Percentiles rank a stretch among this genome's conserved stretches.
phyloP scores from a whole-genome alignment of 2,113 vertebrate species.

The Sebastes schlegelii region DNA sequence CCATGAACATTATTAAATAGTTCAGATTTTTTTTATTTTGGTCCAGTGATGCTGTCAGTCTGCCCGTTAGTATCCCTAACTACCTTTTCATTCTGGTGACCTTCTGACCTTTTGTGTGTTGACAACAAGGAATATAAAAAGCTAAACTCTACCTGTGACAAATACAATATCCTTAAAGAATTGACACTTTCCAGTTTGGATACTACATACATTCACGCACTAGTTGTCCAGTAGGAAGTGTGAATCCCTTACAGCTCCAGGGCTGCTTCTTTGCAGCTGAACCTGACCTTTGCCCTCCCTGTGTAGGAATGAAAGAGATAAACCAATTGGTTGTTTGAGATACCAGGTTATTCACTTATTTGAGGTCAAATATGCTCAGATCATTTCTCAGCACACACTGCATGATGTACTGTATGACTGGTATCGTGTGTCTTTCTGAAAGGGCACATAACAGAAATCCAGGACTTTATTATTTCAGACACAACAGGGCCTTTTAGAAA shows the following conservation, averaged over 20 bases:
- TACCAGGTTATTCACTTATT: neutral
- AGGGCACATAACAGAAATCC: neutral
- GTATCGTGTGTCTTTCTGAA: neutral
- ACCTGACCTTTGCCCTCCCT: neutral
- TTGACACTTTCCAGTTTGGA: neutral
- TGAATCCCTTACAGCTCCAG: too few species aligned
- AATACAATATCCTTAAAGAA: neutral
- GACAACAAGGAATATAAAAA: neutral
- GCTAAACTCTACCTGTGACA: neutral
- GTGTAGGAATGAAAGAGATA: neutral
- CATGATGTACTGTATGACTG: too few species aligned
- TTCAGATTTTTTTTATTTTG: neutral
- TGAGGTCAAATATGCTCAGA: too few species aligned
- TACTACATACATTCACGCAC: neutral
- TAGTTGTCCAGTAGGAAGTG: neutral
- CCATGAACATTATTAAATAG: slow-evolving; percentile 7
- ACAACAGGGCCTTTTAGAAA: too few species aligned
- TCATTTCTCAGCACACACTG: too few species aligned
- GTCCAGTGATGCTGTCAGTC: neutral
- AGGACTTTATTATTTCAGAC: neutral
- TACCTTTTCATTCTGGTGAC: neutral
- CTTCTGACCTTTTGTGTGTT: neutral
- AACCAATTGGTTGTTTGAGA: neutral
- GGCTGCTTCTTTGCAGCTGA: neutral
- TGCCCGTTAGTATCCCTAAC: neutral